phyloP scores from a whole-genome alignment of 2,113 vertebrate genomes.

The Alces alces region DNA sequence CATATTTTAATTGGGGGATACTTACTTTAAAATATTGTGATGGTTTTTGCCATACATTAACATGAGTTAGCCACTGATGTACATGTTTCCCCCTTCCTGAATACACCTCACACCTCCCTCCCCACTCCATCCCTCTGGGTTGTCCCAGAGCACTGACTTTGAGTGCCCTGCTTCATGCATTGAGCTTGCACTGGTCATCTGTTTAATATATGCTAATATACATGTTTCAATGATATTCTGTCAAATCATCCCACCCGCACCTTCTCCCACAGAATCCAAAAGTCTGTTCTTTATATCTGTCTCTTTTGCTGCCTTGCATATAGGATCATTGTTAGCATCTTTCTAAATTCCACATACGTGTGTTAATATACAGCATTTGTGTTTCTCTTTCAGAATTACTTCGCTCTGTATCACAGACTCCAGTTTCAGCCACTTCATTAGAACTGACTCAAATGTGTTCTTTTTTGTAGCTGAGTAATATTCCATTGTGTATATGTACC shows the following conservation, averaged over 20 bases:
- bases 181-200: not conserved
- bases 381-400: not conserved
- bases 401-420: not conserved
- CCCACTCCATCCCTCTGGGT: not conserved
- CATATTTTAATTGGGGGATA: not conserved
- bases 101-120: not conserved
- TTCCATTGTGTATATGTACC: not conserved
- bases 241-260: not conserved
- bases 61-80: not conserved
- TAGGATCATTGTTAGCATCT: not conserved
- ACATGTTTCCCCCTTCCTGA: not conserved
- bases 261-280: not conserved
- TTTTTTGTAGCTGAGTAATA: not conserved
- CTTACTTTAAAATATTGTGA: not conserved
- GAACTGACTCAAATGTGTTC: not conserved
- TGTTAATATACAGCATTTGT: not conserved
- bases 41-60: not conserved
- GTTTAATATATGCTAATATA: not conserved
- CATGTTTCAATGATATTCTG: not conserved
- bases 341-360: not conserved
- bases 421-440: not conserved
- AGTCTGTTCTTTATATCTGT: not conserved
- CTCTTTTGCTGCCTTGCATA: not conserved
- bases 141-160: not conserved
- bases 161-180: not conserved